Base-by-base conservation (phyloP, 2,113 vertebrate species). In the Dicerorhinus sumatrensis region DNA sequence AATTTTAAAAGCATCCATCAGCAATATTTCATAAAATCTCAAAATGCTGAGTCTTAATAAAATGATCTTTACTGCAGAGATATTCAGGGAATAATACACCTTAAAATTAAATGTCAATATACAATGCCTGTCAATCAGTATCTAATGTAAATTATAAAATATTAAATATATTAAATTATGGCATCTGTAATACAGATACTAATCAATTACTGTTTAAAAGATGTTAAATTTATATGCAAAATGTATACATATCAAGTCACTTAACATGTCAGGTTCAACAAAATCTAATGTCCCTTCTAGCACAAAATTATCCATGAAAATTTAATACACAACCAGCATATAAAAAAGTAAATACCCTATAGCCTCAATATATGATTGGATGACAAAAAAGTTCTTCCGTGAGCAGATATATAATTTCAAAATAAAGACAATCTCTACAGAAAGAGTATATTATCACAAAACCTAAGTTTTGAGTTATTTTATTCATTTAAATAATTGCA, bases 31-130 rank as follows among this genome's bases (percentile, higher is more conserved):
- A 90, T 79, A 94, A 92, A 73, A 93, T 63, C 73, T 36, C 18
- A 21, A 95, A 93, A 73, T 84, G 21, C 25, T 88, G n/a, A 72
- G 17, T 63, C 3, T 96, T 93, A 77, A 85, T 63, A 60, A 63
- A 84, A 94, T 75, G 17, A 65, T 81, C 46, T 83, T 84, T 39
- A 93, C 2, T 58, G 39, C 27, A 95, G 82, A 95, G 27, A 82
- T 51, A 90, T 14, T 89, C 14, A 94, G 10, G 18, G 67, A 83
- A 36, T 67, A 76, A 76, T 70, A 62, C 42, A 62, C 13, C 73
- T 91, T 89, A 85, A 97, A 94, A 79, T 48, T 94, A 77, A 91
- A 62, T 86, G 69, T 90, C 56, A 86, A n/a, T 67, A 62, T 67
- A 23, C 10, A 46, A 82, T 95, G 18, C 18, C 46, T 85, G 8